These are phyloP conservation scores for Drosophila yakuba DNA, from an alignment of 1,140 invertebrate genomes.

Conservation along the genomic window DNA sequence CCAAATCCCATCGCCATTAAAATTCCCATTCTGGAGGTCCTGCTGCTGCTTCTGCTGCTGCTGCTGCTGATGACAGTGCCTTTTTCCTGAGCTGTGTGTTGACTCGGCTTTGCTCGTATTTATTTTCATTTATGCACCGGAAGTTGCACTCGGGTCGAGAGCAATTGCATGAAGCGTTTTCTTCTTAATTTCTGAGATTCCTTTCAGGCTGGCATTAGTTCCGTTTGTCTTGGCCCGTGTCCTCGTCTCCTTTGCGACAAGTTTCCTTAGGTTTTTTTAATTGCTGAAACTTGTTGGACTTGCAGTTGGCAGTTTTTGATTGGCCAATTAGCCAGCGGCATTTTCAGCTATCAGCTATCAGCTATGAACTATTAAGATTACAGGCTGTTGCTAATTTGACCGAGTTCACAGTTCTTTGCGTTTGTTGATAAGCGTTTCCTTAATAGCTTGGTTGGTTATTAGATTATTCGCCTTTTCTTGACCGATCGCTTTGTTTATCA, in stretches of 20 bases:
- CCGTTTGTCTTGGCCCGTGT: conserved; percentile 63
- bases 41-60: conserved; percentile 6
- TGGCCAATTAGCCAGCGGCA: conserved; percentile 74
- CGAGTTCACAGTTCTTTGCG: neutral
- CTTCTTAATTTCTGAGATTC: conserved; percentile 72
- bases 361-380: conserved; percentile 22
- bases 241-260: conserved; percentile 8
- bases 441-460: neutral
- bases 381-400: neutral
- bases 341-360: conserved; percentile 35
- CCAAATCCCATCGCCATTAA: conserved; percentile 3
- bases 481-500: neutral
- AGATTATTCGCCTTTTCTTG: neutral
- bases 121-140: conserved; percentile 81
- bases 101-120: conserved; percentile 52
- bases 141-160: conserved; percentile 66
- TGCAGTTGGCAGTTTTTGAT: conserved; percentile 75
- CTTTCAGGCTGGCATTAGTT: conserved; percentile 65
- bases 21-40: conserved; percentile 10
- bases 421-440: neutral
- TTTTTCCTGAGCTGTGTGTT: conserved; percentile 37
- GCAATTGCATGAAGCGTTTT: conserved; percentile 50
- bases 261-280: conserved; percentile 65
- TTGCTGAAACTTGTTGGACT: conserved; percentile 56
- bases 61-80: conserved; percentile 64